Evolutionary conservation across 2,113 vertebrate species (phyloP).

Genomic region (Tenebrosternarchus preto): DNA sequence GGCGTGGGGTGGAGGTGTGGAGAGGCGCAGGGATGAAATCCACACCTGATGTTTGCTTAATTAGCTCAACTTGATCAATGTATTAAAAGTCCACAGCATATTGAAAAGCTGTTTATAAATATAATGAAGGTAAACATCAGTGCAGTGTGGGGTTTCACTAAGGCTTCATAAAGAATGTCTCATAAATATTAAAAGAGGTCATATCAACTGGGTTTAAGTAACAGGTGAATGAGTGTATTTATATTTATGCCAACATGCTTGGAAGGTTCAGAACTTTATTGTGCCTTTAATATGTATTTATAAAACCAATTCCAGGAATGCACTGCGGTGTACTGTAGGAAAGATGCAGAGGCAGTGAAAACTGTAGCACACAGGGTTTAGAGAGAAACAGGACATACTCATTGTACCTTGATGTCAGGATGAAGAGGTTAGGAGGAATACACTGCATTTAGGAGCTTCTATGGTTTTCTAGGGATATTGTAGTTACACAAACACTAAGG

Average conservation of each 20-base stretch:
- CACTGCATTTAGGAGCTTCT: background rate
- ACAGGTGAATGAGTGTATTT: conserved; percentile 22
- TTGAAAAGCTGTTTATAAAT: conserved; percentile 69
- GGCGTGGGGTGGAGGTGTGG: conserved; percentile 47
- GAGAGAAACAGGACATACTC: too few species aligned
- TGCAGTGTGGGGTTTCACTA: conserved; percentile 25
- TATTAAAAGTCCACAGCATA: conserved; percentile 59
- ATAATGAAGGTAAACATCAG: conserved; percentile 63
- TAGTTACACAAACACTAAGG: background rate
- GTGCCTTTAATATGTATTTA: too few species aligned
- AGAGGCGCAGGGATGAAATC: conserved; percentile 31
- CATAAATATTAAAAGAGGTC: too few species aligned
- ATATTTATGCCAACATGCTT: conserved; percentile 8
- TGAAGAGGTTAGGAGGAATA: conserved; percentile 5
- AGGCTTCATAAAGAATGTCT: background rate
- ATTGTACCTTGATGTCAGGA: conserved; percentile 1
- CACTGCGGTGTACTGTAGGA: too few species aligned
- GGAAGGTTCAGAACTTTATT: conserved; percentile 7
- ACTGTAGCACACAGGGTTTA: too few species aligned
- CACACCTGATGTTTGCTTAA: conserved; percentile 67
- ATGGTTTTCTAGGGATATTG: background rate
- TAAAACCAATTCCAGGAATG: too few species aligned
- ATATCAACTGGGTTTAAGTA: conserved; percentile 27
- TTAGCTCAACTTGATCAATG: conserved; percentile 63
- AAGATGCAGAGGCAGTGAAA: too few species aligned